These are phyloP conservation scores for Cathartes aura DNA, from an alignment of 2,113 vertebrate genomes.

Conservation along the genomic window DNA sequence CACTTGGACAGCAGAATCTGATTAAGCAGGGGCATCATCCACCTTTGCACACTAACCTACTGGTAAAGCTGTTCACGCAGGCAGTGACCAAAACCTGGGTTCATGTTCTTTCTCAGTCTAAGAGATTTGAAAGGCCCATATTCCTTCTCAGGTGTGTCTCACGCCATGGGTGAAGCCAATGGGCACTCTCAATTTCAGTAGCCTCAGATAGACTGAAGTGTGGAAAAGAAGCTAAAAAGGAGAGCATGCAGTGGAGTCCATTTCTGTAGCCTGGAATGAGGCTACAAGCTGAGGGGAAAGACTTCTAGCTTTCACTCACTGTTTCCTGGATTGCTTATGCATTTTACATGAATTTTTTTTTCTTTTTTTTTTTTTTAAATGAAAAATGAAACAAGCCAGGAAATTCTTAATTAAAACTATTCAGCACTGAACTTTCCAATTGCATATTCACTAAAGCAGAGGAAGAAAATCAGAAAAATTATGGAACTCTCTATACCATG, in stretches of 20 bases:
- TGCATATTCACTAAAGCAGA: neutral
- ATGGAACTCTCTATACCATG: neutral
- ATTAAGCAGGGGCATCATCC: neutral
- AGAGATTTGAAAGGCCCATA: neutral
- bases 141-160: neutral
- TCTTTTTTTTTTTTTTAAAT: neutral
- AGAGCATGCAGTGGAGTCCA: neutral
- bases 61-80: neutral
- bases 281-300: neutral
- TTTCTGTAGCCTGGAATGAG: neutral
- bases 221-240: neutral
- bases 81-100: neutral
- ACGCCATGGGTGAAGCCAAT: neutral
- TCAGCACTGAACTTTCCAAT: neutral
- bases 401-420: neutral
- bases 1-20: neutral
- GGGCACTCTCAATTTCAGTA: neutral
- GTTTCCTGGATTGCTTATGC: neutral
- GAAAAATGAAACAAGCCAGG: neutral
- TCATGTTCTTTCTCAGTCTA: neutral
- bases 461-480: neutral
- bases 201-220: neutral
- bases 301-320: neutral
- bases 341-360: neutral
- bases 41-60: neutral